Conservation (phyloP, 2,888 invertebrate species). For the Cylindroiulus punctatus region DNA sequence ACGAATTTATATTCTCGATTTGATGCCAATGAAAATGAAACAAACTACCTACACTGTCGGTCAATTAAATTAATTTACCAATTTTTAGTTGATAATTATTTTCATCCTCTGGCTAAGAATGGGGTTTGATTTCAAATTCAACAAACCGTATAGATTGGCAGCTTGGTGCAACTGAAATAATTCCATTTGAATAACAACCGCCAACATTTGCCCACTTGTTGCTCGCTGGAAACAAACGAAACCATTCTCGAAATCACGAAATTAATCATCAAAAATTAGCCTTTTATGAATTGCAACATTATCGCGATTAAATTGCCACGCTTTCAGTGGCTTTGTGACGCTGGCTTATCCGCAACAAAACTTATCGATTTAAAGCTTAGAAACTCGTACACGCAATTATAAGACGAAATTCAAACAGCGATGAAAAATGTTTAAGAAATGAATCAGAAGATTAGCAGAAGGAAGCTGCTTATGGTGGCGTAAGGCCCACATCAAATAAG, state of each 20-base stretch:
- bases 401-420: background rate
- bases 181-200: background rate
- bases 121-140: no score
- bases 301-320: background rate
- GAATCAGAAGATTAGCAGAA: conserved; percentile 13
- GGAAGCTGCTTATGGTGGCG: background rate
- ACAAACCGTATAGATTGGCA: no score
- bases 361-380: background rate
- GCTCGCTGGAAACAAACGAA: background rate
- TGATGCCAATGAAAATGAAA: no score
- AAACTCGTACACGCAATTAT: background rate
- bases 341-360: background rate
- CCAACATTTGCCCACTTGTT: background rate
- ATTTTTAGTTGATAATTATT: no score
- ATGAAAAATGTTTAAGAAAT: conserved; percentile 37
- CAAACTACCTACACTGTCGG: no score
- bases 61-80: no score
- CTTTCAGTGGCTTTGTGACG: background rate
- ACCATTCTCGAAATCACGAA: background rate
- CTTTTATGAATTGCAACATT: conserved; percentile 15
- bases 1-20: no score
- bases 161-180: no score
- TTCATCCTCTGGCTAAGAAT: no score
- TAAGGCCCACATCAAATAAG: background rate
- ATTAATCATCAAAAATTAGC: background rate